A percentile compares a stretch with the other conserved stretches of the same genome.
These are phyloP conservation scores for Lucilia cuprina DNA, from an alignment of 1,140 invertebrate genomes.

Conservation along the genomic window DNA sequence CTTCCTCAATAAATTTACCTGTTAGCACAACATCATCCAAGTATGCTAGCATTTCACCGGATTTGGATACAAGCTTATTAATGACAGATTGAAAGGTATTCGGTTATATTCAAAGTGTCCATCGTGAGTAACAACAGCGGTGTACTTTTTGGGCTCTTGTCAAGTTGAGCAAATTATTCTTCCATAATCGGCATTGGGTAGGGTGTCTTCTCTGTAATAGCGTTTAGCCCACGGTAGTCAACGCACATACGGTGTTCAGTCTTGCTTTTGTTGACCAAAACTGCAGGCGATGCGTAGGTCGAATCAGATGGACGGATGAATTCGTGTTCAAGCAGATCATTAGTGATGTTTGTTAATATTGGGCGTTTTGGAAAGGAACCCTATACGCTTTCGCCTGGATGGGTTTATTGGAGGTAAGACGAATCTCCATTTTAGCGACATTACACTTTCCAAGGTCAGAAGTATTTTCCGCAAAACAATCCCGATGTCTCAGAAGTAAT, in stretches of 20 bases:
- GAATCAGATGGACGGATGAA: slow-evolving; percentile 17
- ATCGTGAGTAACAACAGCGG: slow-evolving; percentile 57
- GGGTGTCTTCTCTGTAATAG: slow-evolving; percentile 59
- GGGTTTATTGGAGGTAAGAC: not conserved
- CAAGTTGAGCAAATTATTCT: slow-evolving; percentile 60
- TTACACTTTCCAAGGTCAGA: not conserved
- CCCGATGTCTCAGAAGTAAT: not conserved
- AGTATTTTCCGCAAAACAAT: not conserved
- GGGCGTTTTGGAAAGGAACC: slow-evolving; percentile 24
- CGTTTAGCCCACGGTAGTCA: slow-evolving; percentile 58
- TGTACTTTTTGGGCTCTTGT: slow-evolving; percentile 56
- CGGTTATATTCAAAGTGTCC: slow-evolving; percentile 45
- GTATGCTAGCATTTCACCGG: slow-evolving; percentile 25
- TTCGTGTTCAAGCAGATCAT: not conserved
- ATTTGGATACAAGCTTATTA: not conserved
- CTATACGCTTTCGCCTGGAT: slow-evolving; percentile 30
- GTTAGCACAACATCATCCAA: slow-evolving; percentile 30
- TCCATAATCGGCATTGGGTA: slow-evolving; percentile 66
- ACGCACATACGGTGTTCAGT: slow-evolving; percentile 40
- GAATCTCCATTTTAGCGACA: not conserved
- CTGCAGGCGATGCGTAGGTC: slow-evolving; percentile 27
- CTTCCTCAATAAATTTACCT: slow-evolving; percentile 9
- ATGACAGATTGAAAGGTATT: slow-evolving; percentile 42
- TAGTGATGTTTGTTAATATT: not conserved
- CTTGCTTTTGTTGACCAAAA: slow-evolving; percentile 32